Base-by-base conservation (phyloP, 2,888 invertebrate species). In the Cerceris ruficornis region DNA sequence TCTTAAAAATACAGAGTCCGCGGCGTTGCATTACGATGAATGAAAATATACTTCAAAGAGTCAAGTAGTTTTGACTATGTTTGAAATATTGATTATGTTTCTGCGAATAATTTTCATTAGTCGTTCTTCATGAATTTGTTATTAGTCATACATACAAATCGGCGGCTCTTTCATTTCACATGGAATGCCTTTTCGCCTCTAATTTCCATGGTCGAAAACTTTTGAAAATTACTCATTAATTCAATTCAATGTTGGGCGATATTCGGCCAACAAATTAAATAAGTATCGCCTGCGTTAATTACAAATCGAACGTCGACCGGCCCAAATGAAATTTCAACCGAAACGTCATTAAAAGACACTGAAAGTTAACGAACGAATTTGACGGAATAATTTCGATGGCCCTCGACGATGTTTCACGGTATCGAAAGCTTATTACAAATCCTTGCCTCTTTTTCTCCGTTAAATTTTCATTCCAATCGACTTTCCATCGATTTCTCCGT, bases 281-380 rank as follows among this genome's bases (percentile, higher is more conserved):
- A 15, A 49, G 46, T 60, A 76, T 77, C 61, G 49, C 28, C 46
- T 41, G 50, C 50, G 46, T 69, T 65, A 52, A 60, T 69, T 69
- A 75, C 57, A 69, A 69, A 75, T 69, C 52, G 60, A 61, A 54
- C 69, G 41, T 7, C 52, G 64, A 75, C 67, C 49, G 62, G 54
- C 17, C 13, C n/a, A 54, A 71, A 57, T 66, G n/a, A 60, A 61
- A 39, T 75, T 66, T 17, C 11, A 15, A 7, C 11, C 13, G 2
- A 14, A 49, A n/a, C 14, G n/a, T 14, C 15, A 61, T 75, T 72
- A 57, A 57, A 28, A 39, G 39, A 41, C 65, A 55, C 17, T 13
- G 28, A 52, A 57, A 60, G 39, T 42, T 60, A 15, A 28, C 15
- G 60, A 67, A 54, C 43, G 17, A 64, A 55, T 49, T 39, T 39